Conservation (phyloP, 2,113 vertebrate genomes). For the Delphinus delphis region DNA sequence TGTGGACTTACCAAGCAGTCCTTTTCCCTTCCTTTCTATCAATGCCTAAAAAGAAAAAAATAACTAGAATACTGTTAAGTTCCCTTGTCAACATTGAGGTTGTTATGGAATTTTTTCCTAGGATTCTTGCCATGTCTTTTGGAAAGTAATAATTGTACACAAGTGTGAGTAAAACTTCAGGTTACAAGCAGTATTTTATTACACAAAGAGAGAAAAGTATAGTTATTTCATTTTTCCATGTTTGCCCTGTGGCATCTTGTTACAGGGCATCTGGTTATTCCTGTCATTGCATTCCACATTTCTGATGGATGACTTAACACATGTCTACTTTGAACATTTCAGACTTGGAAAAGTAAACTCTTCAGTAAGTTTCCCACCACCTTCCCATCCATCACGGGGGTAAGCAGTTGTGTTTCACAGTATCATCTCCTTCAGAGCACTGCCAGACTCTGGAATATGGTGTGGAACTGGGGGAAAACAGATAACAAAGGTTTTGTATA, state of each 20-base stretch:
- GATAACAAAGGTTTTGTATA: not conserved
- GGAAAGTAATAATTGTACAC: not conserved
- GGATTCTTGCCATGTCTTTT: not conserved
- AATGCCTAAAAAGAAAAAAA: not conserved
- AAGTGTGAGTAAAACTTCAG: constrained; percentile 17
- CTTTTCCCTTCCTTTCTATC: not conserved
- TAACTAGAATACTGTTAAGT: not conserved
- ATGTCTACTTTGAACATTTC: constrained; percentile 59
- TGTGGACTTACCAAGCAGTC: not conserved
- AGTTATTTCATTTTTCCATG: constrained; percentile 20
- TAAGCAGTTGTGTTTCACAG: not conserved
- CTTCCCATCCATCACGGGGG: constrained; percentile 28
- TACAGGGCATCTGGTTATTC: constrained; percentile 58
- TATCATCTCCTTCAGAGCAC: not conserved
- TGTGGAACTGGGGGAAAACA: not conserved
- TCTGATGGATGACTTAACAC: constrained; percentile 33
- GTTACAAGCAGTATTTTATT: not conserved
- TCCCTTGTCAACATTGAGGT: not conserved
- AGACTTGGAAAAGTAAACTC: constrained; percentile 52
- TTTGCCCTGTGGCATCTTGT: constrained; percentile 34
- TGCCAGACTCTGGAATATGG: not conserved
- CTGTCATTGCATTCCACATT: constrained; percentile 57
- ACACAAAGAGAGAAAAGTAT: not conserved
- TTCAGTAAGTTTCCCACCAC: not conserved
- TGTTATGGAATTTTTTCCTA: not conserved